Evolutionary conservation across 1,140 invertebrate species (phyloP), one percentile per base, ranked within the genome.

Genomic region (Atta cephalotes): DNA sequence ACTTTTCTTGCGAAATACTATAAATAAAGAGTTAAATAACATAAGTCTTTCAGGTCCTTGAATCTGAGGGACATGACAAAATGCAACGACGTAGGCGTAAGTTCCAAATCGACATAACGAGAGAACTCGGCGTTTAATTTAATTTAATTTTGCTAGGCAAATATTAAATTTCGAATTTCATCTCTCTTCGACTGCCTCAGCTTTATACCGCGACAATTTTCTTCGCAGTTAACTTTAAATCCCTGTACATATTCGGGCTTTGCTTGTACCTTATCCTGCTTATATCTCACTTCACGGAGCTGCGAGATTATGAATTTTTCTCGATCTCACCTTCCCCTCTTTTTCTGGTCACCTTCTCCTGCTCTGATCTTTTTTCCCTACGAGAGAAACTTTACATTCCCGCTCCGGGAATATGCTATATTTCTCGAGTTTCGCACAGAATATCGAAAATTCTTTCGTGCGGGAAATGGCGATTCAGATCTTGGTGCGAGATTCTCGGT

Each of bases 131-230:
- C 56, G 80, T 28, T 21, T 21, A 21, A 21, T 21, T 21, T 21
- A 21, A 84, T 76, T 84, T 84, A 84, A 84, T 84, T 84, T 84
- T n/a, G 71, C 56, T 39, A 39, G 14, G 39, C 70, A 84, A 84
- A 84, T 84, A 84, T 84, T 84, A 84, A 70, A 84, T 84, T 84
- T 63, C n/a, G 28, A 84, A 74, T 84, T 84, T 84, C 80, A 84
- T 76, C 70, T 25, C 56, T 9, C n/a, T n/a, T n/a, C 56, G n/a
- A 35, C 49, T 31, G 60, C 18, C 53, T 28, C 77, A 35, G 45
- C 12, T 82, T 74, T 62, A 74, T 74, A 49, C 35, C 56, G 18
- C 56, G 80, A 56, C 80, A 58, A 49, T 76, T 45, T 76, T 76
- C 70, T 62, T 84, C 70, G 70, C 70, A 76, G 80, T 84, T 84